Evolutionary conservation across 1,140 invertebrate genomes (phyloP), one percentile per base, ranked within the genome.

Genomic region (Caenorhabditis remanei): DNA sequence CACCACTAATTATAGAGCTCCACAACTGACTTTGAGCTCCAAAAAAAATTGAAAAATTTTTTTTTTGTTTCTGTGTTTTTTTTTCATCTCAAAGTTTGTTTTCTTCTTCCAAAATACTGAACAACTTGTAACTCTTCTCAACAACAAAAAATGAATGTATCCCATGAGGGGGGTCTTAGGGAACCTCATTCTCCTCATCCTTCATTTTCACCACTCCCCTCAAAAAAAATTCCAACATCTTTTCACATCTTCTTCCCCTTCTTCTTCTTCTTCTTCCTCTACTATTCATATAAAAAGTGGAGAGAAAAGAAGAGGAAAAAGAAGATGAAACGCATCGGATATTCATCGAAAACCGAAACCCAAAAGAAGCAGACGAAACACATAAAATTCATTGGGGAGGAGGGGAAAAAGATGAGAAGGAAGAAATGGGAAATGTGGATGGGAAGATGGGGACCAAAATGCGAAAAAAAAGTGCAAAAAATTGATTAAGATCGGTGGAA

Each of bases 351-450:
- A 79, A 79, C 46, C 46, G 46, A 32, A 79, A 21, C 7, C 21
- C 40, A 7, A 46, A n/a, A 71, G 14, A 19, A 19, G 71, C 8
- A 6, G 21, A n/a, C 21, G 71, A 79, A 50, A 79, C 71, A 79
- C 71, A 79, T 79, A 79, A 79, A 79, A 79, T 50, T 79, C 71
- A 79, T 79, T 79, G 71, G 24, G 19, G 32, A 63, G 61, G 14
- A 4, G 61, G 14, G 61, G 32, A 63, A 8, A 32, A 32, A 24
- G 56, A 40, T 7, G 32, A 63, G 32, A 24, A 63, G 4, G 32
- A 0, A 6, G 55, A n/a, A 58, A 58, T 0, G 19, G 55, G 19
- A 0, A 0, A 11, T 14, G 55, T 14, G 50, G 56, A 61, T 61
- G 56, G n/a, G 56, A 61, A 61, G 21, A 61, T 61, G 5, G 56